These are phyloP conservation scores for Aurelia aurita complex sp. Pacific DNA, from an alignment of 30 jellyfish, hydroid and myxozoan species.

Conservation along the genomic window DNA sequence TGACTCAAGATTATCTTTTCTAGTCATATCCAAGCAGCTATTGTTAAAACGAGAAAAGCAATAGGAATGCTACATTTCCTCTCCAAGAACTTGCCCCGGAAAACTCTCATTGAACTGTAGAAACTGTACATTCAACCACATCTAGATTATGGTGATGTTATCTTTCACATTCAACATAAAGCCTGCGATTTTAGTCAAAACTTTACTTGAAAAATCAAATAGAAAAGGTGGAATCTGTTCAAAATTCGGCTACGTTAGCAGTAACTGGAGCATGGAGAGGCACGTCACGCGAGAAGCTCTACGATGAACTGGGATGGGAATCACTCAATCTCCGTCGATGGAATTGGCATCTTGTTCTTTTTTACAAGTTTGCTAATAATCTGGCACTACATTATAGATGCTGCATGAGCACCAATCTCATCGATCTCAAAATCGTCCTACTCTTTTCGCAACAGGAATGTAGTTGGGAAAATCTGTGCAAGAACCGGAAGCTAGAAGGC, in stretches of 20 bases:
- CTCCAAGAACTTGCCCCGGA: too few species aligned
- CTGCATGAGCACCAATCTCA: conserved; percentile 8
- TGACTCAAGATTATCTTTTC: too few species aligned
- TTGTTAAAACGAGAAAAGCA: conserved; percentile 4
- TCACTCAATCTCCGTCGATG: conserved; percentile 18
- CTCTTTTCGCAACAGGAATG: conserved; percentile 14
- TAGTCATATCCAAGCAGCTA: conserved; percentile 27
- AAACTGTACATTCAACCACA: too few species aligned
- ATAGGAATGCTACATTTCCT: neutral
- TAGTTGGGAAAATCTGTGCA: conserved; percentile 1
- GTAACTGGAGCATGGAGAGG: conserved; percentile 21
- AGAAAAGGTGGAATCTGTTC: conserved; percentile 8
- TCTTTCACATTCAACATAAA: conserved; percentile 33
- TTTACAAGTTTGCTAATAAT: neutral
- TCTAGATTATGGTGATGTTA: neutral
- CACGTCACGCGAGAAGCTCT: conserved; percentile 34
- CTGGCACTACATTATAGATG: conserved; percentile 8
- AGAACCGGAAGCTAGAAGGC: neutral
- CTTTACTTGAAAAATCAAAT: neutral
- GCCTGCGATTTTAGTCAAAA: conserved; percentile 14
- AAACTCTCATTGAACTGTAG: too few species aligned
- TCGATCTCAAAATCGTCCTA: neutral
- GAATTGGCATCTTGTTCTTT: conserved; percentile 12
- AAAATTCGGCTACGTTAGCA: conserved; percentile 23
- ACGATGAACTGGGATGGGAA: conserved; percentile 40